Evolutionary conservation across 2,888 invertebrate species (phyloP).

Genomic region (Punctoribates punctum): DNA sequence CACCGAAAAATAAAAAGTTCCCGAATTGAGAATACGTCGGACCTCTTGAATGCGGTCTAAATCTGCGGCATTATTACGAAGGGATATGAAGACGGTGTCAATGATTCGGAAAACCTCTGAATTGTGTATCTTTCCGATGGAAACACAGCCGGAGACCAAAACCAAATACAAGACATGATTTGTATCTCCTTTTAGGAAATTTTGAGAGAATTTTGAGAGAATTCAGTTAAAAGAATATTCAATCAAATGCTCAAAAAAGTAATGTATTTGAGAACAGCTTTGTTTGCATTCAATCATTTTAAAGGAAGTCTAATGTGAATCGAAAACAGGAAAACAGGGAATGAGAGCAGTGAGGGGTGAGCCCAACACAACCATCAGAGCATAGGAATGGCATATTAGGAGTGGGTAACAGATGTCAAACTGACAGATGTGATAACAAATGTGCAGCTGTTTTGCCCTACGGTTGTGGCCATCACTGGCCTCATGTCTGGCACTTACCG

Average conservation of each 20-base stretch:
- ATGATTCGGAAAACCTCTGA: slow-evolving; percentile 92
- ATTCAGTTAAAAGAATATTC: not conserved
- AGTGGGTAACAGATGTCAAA: slow-evolving; percentile 7
- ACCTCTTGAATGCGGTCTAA: slow-evolving; percentile 56
- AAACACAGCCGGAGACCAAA: slow-evolving; percentile 90
- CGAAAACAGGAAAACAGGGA: slow-evolving; percentile 13
- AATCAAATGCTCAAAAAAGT: not conserved
- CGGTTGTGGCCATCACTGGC: not conserved
- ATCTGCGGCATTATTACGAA: slow-evolving; percentile 56
- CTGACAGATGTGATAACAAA: slow-evolving; percentile 28
- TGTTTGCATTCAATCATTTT: not conserved
- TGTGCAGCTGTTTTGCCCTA: slow-evolving; percentile 15
- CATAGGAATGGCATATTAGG: slow-evolving; percentile 1
- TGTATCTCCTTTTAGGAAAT: slow-evolving; percentile 53
- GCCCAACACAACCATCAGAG: not conserved
- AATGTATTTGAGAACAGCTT: not conserved
- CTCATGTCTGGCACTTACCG: slow-evolving; percentile 53
- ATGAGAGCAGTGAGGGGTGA: not conserved
- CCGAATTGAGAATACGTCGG: slow-evolving; percentile 75
- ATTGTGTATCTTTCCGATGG: slow-evolving; percentile 90
- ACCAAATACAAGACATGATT: slow-evolving; percentile 73
- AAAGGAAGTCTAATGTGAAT: slow-evolving; percentile 21
- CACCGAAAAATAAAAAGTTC: slow-evolving; percentile 97
- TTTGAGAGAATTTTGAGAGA: not conserved
- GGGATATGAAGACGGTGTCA: slow-evolving; percentile 81